These are phyloP conservation scores for Pomacea maculata DNA, from an alignment of 1,140 invertebrate genomes.

Conservation along the genomic window DNA sequence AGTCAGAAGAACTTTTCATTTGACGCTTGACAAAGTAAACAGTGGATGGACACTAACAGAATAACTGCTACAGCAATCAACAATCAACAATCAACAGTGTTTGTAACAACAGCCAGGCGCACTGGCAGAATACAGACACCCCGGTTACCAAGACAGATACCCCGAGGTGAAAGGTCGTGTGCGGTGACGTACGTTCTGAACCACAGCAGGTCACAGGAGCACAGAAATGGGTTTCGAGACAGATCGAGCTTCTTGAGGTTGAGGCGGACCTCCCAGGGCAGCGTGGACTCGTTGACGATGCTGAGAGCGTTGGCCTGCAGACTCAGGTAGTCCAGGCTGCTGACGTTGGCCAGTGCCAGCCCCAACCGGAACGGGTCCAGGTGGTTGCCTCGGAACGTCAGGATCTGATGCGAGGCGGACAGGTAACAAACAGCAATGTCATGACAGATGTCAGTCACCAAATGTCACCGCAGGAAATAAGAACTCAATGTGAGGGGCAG, in stretches of 20 bases:
- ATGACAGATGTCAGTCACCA: too few relatives aligned
- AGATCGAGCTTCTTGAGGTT: constrained; percentile 11
- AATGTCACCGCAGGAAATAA: too few relatives aligned
- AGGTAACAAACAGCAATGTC: too few relatives aligned
- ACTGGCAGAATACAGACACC: too few relatives aligned
- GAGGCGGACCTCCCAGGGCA: constrained; percentile 12
- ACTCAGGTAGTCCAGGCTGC: constrained; percentile 12
- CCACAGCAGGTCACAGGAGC: constrained; percentile 25
- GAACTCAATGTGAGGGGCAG: too few relatives aligned
- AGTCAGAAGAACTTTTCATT: too few relatives aligned
- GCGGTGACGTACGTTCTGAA: constrained; percentile 11
- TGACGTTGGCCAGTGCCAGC: constrained; percentile 16
- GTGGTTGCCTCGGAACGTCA: constrained; percentile 1
- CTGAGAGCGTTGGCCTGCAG: constrained; percentile 17
- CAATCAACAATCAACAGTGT: too few relatives aligned
- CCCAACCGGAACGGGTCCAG: constrained; percentile 8
- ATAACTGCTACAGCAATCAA: too few relatives aligned
- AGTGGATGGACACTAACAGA: too few relatives aligned
- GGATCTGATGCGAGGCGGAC: background rate
- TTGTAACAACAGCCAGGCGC: too few relatives aligned
- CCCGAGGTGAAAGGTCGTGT: background rate
- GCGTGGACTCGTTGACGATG: constrained; percentile 14
- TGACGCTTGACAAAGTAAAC: too few relatives aligned
- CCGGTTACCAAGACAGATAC: too few relatives aligned
- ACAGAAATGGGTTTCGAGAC: constrained; percentile 19